phyloP scores from a whole-genome alignment of 2,113 vertebrate genomes.

The Phasianus colchicus region DNA sequence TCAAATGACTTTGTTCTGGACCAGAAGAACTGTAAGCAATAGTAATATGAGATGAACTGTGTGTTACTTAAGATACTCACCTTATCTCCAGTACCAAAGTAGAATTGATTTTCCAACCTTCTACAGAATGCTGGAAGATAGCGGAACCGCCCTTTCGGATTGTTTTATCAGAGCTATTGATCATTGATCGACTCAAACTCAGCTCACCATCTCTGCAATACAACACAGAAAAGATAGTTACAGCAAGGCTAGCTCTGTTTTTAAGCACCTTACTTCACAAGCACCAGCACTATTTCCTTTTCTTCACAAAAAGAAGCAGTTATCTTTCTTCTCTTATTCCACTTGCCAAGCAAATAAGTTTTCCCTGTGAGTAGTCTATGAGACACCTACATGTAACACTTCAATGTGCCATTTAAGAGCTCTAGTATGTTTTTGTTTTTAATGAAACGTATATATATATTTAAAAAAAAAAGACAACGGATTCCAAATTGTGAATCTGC shows the following conservation, averaged over 20 bases:
- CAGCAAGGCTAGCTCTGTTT: neutral
- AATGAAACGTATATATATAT: neutral
- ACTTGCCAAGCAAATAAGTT: neutral
- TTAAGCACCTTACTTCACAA: constrained; percentile 2
- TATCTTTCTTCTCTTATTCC: neutral
- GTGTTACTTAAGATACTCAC: constrained; percentile 74
- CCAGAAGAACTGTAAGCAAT: neutral
- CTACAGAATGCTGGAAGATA: constrained; percentile 78
- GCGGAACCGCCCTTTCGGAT: constrained; percentile 77
- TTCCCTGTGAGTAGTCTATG: neutral
- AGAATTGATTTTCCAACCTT: constrained; percentile 88
- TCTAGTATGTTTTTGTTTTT: neutral
- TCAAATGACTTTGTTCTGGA: constrained; percentile 17
- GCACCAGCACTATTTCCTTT: neutral
- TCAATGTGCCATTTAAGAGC: neutral
- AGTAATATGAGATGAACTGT: neutral
- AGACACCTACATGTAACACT: neutral
- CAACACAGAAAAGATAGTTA: constrained; percentile 60
- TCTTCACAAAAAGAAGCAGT: neutral
- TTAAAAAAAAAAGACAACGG: neutral
- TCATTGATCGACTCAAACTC: constrained; percentile 83
- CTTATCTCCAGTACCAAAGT: constrained; percentile 88
- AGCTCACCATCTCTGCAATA: constrained; percentile 83
- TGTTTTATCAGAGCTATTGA: constrained; percentile 84
- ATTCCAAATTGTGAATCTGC: neutral